A percentile compares a stretch with the other conserved stretches of the same genome.
These are phyloP conservation scores for Oncorhynchus keta DNA, from an alignment of 2,113 vertebrate species.

Conservation along the genomic window DNA sequence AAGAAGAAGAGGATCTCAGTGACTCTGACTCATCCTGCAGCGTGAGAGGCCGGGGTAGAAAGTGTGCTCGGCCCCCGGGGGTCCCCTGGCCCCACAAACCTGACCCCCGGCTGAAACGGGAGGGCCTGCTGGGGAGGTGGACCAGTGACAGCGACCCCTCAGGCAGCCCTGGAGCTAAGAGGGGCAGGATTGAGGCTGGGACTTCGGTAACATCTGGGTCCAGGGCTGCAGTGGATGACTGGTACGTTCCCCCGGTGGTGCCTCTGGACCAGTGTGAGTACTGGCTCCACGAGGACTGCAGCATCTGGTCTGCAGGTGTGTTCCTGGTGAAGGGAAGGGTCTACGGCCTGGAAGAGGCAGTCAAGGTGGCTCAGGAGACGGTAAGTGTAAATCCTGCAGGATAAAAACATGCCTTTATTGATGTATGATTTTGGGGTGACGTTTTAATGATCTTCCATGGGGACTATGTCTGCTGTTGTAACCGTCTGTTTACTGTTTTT, in stretches of 20 bases:
- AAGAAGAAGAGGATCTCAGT: conserved; percentile 43
- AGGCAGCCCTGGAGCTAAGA: conserved; percentile 61
- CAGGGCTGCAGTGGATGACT: conserved; percentile 53
- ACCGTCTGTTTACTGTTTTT: too few species aligned
- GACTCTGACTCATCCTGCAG: conserved; percentile 64
- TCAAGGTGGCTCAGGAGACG: conserved; percentile 69
- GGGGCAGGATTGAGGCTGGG: conserved; percentile 16
- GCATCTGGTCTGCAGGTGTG: conserved; percentile 75
- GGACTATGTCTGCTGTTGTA: too few species aligned
- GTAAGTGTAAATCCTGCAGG: conserved; percentile 53
- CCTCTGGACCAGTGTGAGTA: conserved; percentile 70
- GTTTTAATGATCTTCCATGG: too few species aligned
- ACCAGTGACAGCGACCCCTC: conserved; percentile 8
- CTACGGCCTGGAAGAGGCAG: conserved; percentile 75
- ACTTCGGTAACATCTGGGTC: not conserved
- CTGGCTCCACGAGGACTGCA: conserved; percentile 81
- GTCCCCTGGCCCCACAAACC: conserved; percentile 22
- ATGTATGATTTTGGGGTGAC: too few species aligned
- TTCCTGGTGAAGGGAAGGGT: conserved; percentile 77
- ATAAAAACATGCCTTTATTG: too few species aligned
- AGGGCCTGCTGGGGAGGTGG: conserved; percentile 39
- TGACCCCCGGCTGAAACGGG: conserved; percentile 36
- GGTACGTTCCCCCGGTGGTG: conserved; percentile 74
- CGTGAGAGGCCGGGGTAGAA: conserved; percentile 33
- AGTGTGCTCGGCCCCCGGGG: not conserved